These are phyloP conservation scores for Benitochromis conjunctus DNA, from an alignment of 2,113 vertebrate species.

Conservation along the genomic window DNA sequence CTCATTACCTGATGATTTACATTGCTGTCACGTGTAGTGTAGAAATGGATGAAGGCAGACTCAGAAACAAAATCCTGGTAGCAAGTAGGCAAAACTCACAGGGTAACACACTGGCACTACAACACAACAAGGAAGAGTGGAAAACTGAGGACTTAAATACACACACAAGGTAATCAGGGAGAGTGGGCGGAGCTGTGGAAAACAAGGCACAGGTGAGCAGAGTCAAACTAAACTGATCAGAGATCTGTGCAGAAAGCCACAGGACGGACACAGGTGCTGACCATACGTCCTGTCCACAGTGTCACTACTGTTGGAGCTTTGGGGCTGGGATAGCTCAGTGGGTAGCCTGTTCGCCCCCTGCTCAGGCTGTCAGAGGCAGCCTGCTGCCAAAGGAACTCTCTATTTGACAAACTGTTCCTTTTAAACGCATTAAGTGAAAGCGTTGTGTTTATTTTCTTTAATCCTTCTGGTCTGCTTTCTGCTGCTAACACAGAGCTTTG, in stretches of 20 bases:
- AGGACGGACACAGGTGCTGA: neutral
- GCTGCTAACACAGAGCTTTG: neutral
- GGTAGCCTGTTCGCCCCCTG: neutral
- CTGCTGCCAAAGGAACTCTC: neutral
- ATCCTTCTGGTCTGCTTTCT: neutral
- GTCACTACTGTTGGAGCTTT: too few species aligned
- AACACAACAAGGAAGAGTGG: neutral
- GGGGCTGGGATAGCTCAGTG: too few species aligned
- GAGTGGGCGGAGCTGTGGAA: neutral
- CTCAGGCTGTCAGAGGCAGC: neutral
- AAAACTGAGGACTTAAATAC: neutral
- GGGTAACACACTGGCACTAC: neutral
- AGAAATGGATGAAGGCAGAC: neutral
- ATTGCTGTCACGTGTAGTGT: neutral
- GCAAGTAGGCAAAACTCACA: neutral
- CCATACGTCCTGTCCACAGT: neutral
- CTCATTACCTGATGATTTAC: neutral
- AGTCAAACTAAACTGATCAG: neutral
- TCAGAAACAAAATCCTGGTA: neutral
- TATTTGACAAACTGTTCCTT: neutral
- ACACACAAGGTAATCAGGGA: neutral
- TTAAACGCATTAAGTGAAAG: neutral
- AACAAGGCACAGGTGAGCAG: neutral
- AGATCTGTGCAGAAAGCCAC: neutral
- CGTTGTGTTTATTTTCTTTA: neutral